Base-by-base conservation (phyloP, 2,113 vertebrate species). In the Hippocampus mohnikei region DNA sequence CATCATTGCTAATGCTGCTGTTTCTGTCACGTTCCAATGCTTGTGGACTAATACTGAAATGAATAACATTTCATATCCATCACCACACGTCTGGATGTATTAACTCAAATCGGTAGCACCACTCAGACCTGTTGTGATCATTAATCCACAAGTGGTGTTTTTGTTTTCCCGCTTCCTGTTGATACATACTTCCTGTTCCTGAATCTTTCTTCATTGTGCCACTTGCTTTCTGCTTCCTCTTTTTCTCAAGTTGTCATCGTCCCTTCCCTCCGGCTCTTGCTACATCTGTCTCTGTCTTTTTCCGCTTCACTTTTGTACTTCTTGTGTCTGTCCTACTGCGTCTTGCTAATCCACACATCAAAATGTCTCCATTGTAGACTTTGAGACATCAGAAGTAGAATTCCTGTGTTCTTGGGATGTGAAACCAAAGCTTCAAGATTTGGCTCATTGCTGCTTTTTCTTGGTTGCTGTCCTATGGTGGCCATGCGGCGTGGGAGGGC, bases 141-240 rank as follows among this genome's bases (percentile, higher is more conserved):
- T 27, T 23, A 69, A 37, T 70, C n/a, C 23, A 9, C 5, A 37
- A 56, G 33, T 7, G 33, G 40, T 20, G 1, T 48, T 56, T 62
- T 12, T 27, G 13, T 12, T 60, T 77, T 75, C 67, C 53, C 64
- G 23, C 58, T 84, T 67, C 73, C 73, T 71, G 77, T 85, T 85
- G 74, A 74, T 67, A 42, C 74, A 77, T 71, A 84, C 81, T 88
- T 89, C 85, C 86, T 78, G 77, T 85, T 82, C 81, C 80, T 79
- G 25, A 11, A 40, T 85, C 79, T 89, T 88, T 90, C 84, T 86
- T 86, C 76, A 85, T 76, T 82, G 81, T 77, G 85, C 90, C 87
- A 85, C 84, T 87, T 83, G 73, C 87, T 71, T 80, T 44, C 85
- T 91, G 56, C 85, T 91, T 91, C 91, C 89, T 85, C 89, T 90